Evolutionary conservation across 1,140 invertebrate genomes (phyloP), one percentile per base, ranked within the genome.

Genomic region (Hylaeus volcanicus): DNA sequence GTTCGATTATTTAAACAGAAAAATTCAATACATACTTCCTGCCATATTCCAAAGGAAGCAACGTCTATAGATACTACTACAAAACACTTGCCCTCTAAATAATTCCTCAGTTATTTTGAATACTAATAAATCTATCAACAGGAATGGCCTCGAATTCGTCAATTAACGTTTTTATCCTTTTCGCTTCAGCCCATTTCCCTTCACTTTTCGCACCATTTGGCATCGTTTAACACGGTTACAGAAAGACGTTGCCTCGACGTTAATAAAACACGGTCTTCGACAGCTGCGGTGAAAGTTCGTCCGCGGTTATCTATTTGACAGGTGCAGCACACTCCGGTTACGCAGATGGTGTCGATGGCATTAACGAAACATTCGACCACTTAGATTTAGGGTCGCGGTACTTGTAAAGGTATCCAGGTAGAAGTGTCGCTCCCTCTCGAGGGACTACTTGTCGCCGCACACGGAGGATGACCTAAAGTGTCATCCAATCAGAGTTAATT

Each of bases 401-500:
- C 12, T 41, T 56, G 6, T n/a, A 9, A 6, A 64, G 51, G 48
- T 55, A 45, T 70, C 39, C 43, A 41, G 37, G 6, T 11, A 15
- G 48, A 71, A 43, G 58, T 45, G 68, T 76, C 61, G 41, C 39
- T 65, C 51, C 41, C 11, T 63, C 6, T 71, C 56, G n/a, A 37
- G 48, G 56, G 41, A 41, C 45, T 48, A 61, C 66, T 61, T 37
- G 37, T 14, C 56, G 56, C 9, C 9, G 58, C 65, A 51, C 39
- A 61, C 55, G 43, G 37, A 53, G 14, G 58, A 63, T 41, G 26
- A 70, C 26, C 48, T 51, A 69, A 60, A 58, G 74, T 77, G 45
- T 60, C 66, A 70, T 77, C 15, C 75, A 70, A 77, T 77, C 55
- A 77, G 48, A 41, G 37, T 15, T 70, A 51, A 77, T 77, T 77